Conservation (phyloP, 2,113 vertebrate genomes). For the Semicossyphus pulcher region DNA sequence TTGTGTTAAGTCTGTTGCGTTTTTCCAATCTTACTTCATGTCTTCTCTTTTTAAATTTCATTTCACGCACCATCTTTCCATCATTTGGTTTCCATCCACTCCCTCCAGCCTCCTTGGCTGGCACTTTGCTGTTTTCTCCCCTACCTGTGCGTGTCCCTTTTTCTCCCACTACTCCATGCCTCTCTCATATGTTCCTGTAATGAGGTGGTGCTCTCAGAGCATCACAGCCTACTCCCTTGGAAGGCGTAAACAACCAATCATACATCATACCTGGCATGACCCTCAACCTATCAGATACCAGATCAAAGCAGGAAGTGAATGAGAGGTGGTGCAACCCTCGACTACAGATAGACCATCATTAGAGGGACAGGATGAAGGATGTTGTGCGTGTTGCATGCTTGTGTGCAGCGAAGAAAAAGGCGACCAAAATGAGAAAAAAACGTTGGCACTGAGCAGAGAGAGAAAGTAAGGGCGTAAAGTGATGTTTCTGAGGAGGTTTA, state of each 20-base stretch:
- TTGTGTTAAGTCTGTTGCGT: neutral
- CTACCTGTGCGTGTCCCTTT: slow-evolving; percentile 30
- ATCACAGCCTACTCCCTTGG: slow-evolving; percentile 34
- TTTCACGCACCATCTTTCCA: slow-evolving; percentile 28
- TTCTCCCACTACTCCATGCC: slow-evolving; percentile 31
- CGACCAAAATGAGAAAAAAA: slow-evolving; percentile 10
- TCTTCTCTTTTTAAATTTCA: slow-evolving; percentile 1
- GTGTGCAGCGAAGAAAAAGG: too few relatives aligned
- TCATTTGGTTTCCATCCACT: slow-evolving; percentile 8
- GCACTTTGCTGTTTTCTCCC: slow-evolving; percentile 37
- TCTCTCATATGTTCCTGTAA: slow-evolving; percentile 50
- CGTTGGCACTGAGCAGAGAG: neutral
- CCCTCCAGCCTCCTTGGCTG: slow-evolving; percentile 25
- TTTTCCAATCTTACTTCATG: neutral
- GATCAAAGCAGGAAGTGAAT: slow-evolving; percentile 65
- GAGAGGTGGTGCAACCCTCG: slow-evolving; percentile 9
- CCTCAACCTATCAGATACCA: slow-evolving; percentile 55
- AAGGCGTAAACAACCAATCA: slow-evolving; percentile 66
- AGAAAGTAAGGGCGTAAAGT: slow-evolving; percentile 10
- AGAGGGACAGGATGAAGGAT: slow-evolving; percentile 19
- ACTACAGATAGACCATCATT: slow-evolving; percentile 44
- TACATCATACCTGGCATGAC: slow-evolving; percentile 40
- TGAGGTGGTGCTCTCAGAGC: slow-evolving; percentile 57
- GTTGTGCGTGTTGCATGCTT: slow-evolving; percentile 10
- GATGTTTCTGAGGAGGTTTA: slow-evolving; percentile 23